Percentiles rank a stretch among this genome's conserved stretches.
Conservation (phyloP, 2,888 invertebrate species). For the Homarus gammarus region DNA sequence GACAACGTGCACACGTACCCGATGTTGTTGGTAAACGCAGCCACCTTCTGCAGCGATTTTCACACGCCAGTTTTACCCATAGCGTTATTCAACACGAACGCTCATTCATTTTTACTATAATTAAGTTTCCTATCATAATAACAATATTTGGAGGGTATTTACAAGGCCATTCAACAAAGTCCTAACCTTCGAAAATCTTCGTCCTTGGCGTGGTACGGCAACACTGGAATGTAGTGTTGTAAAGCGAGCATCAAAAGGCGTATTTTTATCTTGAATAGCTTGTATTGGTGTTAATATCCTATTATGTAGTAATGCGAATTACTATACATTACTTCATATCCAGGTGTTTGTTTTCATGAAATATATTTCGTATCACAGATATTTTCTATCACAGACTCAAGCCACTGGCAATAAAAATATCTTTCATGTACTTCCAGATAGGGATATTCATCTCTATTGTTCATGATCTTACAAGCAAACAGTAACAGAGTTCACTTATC, state of each 20-base stretch:
- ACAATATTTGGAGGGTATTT: too few relatives aligned
- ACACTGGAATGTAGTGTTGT: slow-evolving; percentile 58
- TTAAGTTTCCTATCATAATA: not conserved
- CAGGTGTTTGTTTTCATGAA: not conserved
- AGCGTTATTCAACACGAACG: not conserved
- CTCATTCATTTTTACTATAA: not conserved
- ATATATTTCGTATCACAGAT: not conserved
- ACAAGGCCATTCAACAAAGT: not conserved
- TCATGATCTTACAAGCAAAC: not conserved
- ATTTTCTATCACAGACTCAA: not conserved
- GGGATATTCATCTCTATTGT: not conserved
- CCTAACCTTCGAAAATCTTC: slow-evolving; percentile 48
- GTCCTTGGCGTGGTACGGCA: slow-evolving; percentile 57
- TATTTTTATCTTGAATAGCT: slow-evolving; percentile 19
- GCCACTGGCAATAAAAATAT: slow-evolving; percentile 2
- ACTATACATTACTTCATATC: not conserved
- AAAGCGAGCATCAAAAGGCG: slow-evolving; percentile 51
- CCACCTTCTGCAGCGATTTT: not conserved
- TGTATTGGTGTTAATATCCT: not conserved
- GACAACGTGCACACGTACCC: slow-evolving; percentile 32
- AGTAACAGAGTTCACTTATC: not conserved
- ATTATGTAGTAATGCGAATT: not conserved
- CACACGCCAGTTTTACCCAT: slow-evolving; percentile 2
- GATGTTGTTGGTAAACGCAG: slow-evolving; percentile 22
- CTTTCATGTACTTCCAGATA: not conserved